Evolutionary conservation across 1,140 invertebrate genomes (phyloP).

Genomic region (Lordiphosa clarofinis): DNA sequence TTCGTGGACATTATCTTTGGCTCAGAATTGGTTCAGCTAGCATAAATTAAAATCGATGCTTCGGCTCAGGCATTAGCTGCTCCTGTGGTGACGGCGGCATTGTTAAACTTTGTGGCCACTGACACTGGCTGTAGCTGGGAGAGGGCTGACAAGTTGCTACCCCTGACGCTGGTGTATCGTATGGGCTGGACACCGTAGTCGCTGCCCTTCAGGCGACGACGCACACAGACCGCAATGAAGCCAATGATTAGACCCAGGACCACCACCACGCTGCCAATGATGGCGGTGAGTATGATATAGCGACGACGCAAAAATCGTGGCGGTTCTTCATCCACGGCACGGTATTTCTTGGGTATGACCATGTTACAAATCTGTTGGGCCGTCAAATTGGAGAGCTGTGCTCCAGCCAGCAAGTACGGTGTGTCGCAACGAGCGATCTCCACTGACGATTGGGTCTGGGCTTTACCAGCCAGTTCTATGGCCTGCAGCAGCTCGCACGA

Average conservation of each 20-base stretch:
- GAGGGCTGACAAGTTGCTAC: slow-evolving; percentile 71
- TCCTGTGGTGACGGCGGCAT: slow-evolving; percentile 26
- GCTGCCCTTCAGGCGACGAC: slow-evolving; percentile 65
- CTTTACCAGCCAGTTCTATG: slow-evolving; percentile 41
- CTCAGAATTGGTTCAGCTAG: slow-evolving; percentile 43
- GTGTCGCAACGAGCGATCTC: slow-evolving; percentile 59
- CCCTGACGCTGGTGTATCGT: slow-evolving; percentile 72
- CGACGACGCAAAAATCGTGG: slow-evolving; percentile 70
- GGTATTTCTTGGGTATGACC: slow-evolving; percentile 68
- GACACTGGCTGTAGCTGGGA: slow-evolving; percentile 57
- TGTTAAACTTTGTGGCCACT: slow-evolving; percentile 58
- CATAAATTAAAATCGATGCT: background rate
- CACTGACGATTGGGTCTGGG: slow-evolving; percentile 23
- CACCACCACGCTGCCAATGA: slow-evolving; percentile 67
- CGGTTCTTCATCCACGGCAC: slow-evolving; percentile 61
- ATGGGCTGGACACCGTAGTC: slow-evolving; percentile 76
- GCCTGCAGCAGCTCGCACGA: slow-evolving; percentile 80
- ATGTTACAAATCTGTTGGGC: slow-evolving; percentile 55
- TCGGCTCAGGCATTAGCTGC: slow-evolving; percentile 52
- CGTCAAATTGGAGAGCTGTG: slow-evolving; percentile 57
- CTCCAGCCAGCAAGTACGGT: slow-evolving; percentile 61
- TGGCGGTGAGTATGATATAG: slow-evolving; percentile 67
- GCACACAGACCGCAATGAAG: slow-evolving; percentile 65
- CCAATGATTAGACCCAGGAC: slow-evolving; percentile 70
- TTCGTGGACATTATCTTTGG: slow-evolving; percentile 63